Base-by-base conservation (phyloP, 2,888 invertebrate species). In the Agriotes lineatus region DNA sequence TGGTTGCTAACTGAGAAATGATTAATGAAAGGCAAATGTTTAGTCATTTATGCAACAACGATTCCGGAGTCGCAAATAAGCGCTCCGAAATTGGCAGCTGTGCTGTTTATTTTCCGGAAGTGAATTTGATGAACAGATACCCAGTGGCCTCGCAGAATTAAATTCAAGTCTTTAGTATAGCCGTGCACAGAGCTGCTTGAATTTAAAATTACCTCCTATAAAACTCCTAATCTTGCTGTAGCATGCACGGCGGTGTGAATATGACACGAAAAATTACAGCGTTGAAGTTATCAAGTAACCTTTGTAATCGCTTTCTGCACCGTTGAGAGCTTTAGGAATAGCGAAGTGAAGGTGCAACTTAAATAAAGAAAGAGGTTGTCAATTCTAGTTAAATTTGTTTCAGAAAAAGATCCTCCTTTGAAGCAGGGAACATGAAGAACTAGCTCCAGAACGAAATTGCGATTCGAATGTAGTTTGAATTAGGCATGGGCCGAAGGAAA, bases 401-500 rank as follows among this genome's bases (percentile, higher is more conserved):
- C n/a, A n/a, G n/a, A n/a, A n/a, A n/a, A n/a, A n/a, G n/a, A n/a
- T 6, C 54, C 6, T 18, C 16, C 16, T 57, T 57, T 39, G 3
- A 7, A 3, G 25, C 4, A 42, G n/a, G 37, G 37, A 56, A 50
- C n/a, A 19, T n/a, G 33, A 33, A 6, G 35, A 12, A 16, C 22
- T 39, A 39, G 22, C 57, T 42, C 20, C 10, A 39, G 37, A 57
- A 57, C 57, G 39, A 39, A 20, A 20, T 57, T 57, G 12, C 10
- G 37, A 57, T 57, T 35, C 37, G 37, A 57, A 57, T 57, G 57
- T 42, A 37, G 57, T 57, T 42, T 57, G 39, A 57, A 57, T 57
- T 57, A 18, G 19, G 19, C 1, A 6, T 39, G 37, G 10, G 18
- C 16, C 10, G 39, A 56, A 57, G 19, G 45, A 45, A 45, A 45